These are phyloP conservation scores for Tachina grossa DNA, from an alignment of 2,888 invertebrate species.

Conservation along the genomic window DNA sequence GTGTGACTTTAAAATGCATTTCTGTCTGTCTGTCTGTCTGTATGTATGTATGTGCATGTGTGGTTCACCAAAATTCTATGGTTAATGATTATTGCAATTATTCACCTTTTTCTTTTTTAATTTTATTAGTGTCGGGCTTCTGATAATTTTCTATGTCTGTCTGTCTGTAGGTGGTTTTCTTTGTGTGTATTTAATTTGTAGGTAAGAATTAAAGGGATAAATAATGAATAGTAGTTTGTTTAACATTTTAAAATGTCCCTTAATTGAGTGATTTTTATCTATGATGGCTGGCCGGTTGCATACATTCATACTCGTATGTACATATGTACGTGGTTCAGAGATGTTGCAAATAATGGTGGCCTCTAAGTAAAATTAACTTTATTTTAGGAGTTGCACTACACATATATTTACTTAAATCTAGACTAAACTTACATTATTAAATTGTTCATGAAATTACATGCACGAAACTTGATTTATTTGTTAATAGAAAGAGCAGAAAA, in stretches of 20 bases:
- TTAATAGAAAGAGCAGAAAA: too few species aligned
- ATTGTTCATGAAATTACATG: too few species aligned
- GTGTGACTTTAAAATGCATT: constrained; percentile 50
- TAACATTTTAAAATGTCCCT: constrained; percentile 55
- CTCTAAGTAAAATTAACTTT: not conserved
- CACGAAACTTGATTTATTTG: too few species aligned
- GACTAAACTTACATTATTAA: too few species aligned
- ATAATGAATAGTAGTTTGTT: constrained; percentile 44
- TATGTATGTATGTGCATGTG: constrained; percentile 39
- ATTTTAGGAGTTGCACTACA: not conserved
- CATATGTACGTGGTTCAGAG: too few species aligned
- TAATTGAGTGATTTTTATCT: constrained; percentile 50
- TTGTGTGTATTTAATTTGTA: constrained; percentile 29
- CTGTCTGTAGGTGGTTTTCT: constrained; percentile 29
- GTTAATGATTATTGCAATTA: constrained; percentile 67
- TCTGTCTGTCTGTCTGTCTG: not conserved
- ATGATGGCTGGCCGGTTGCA: not conserved
- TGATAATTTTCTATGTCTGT: constrained; percentile 9
- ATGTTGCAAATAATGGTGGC: not conserved
- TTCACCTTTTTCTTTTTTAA: constrained; percentile 34
- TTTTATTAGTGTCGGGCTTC: constrained; percentile 2
- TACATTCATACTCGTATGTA: too few species aligned
- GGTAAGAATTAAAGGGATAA: constrained; percentile 28
- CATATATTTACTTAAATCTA: too few species aligned
- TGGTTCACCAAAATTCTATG: constrained; percentile 61